Percentiles rank a stretch among this genome's conserved stretches.
Evolutionary conservation across 1,140 invertebrate genomes (phyloP).

Genomic region (Megathymus violae): DNA sequence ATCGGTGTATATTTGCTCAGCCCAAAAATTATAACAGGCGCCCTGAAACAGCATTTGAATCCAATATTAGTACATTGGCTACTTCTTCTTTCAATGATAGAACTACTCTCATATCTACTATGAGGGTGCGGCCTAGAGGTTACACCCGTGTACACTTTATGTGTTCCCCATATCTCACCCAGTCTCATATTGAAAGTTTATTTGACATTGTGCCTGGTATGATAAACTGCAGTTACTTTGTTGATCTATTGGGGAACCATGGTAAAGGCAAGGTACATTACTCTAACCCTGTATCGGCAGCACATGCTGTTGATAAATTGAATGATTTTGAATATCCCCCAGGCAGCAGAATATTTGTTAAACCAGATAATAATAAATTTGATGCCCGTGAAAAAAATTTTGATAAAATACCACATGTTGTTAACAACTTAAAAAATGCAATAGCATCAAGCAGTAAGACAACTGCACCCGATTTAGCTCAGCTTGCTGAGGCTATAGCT

Average conservation of each 20-base stretch:
- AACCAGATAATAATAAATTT: conserved; percentile 49
- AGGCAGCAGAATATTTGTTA: conserved; percentile 60
- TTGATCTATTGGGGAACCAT: conserved; percentile 54
- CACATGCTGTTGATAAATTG: conserved; percentile 65
- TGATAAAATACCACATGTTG: conserved; percentile 49
- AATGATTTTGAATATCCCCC: conserved; percentile 71
- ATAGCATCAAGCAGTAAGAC: conserved; percentile 49
- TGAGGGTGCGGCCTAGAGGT: conserved; percentile 53
- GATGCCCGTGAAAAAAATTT: conserved; percentile 49
- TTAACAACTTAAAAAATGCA: conserved; percentile 56
- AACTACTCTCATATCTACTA: conserved; percentile 50
- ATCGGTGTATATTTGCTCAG: conserved; percentile 95
- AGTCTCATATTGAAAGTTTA: conserved; percentile 52
- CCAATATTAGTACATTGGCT: conserved; percentile 54
- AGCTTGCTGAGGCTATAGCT: conserved; percentile 64
- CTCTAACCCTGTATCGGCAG: conserved; percentile 62
- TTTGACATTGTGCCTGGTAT: conserved; percentile 69
- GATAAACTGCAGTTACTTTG: conserved; percentile 49
- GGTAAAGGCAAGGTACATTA: conserved; percentile 61
- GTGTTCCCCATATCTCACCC: conserved; percentile 58
- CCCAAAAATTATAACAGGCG: conserved; percentile 83
- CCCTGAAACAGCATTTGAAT: conserved; percentile 56
- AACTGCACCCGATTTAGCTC: conserved; percentile 58
- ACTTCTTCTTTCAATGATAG: conserved; percentile 37
- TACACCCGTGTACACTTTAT: conserved; percentile 59